Evolutionary conservation across 2,113 vertebrate species (phyloP).

Genomic region (Bettongia penicillata): DNA sequence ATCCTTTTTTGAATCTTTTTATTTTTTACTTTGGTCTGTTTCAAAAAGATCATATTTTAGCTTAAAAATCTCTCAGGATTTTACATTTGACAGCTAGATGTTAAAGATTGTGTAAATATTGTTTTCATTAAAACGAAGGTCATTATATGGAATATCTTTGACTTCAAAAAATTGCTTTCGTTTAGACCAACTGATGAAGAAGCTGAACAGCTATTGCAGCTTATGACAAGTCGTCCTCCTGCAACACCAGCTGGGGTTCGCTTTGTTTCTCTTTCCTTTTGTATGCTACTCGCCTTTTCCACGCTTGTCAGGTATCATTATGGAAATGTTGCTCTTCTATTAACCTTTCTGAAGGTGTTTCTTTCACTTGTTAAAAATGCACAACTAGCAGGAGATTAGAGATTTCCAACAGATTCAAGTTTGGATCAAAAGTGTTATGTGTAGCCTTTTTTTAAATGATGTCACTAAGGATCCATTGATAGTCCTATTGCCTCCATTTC

Average conservation of each 20-base stretch:
- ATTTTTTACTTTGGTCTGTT: slow-evolving; percentile 27
- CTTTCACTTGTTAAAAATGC: slow-evolving; percentile 10
- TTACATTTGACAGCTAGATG: slow-evolving; percentile 35
- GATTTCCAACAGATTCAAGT: not conserved
- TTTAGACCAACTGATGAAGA: slow-evolving; percentile 97
- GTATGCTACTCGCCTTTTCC: slow-evolving; percentile 97
- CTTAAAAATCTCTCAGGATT: not conserved
- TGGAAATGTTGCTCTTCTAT: not conserved
- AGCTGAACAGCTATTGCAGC: slow-evolving; percentile 94
- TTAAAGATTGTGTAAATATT: slow-evolving; percentile 32
- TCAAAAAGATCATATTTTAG: not conserved
- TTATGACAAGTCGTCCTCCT: slow-evolving; percentile 98
- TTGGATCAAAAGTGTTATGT: not conserved
- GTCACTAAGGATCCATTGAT: not conserved
- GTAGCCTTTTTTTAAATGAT: not conserved
- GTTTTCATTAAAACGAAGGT: not conserved
- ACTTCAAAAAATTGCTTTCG: slow-evolving; percentile 4
- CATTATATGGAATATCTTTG: slow-evolving; percentile 13
- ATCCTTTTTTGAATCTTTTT: slow-evolving; percentile 36
- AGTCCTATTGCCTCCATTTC: not conserved
- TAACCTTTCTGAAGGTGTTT: slow-evolving; percentile 1
- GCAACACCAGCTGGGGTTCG: slow-evolving; percentile 97
- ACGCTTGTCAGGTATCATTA: slow-evolving; percentile 93
- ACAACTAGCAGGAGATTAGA: slow-evolving; percentile 7
- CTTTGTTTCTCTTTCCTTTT: slow-evolving; percentile 97